Evolutionary conservation across 2,113 vertebrate species (phyloP).

Genomic region (Alethe castanea): DNA sequence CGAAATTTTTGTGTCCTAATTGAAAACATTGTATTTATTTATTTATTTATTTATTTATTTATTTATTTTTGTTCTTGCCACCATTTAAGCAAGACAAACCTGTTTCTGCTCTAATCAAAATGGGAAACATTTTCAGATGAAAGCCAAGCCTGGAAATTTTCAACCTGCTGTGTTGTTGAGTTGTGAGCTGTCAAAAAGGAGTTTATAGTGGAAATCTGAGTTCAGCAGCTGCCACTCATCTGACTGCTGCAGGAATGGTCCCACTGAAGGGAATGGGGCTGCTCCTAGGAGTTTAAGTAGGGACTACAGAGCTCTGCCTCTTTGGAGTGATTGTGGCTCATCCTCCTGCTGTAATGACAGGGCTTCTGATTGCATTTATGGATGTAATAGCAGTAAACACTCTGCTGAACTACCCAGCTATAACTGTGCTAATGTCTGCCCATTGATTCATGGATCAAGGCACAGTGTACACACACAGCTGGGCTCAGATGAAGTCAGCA

Average conservation of each 20-base stretch:
- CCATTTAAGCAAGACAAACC: not conserved
- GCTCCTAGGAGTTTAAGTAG: not conserved
- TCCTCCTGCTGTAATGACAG: not conserved
- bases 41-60: not conserved
- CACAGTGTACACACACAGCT: not conserved
- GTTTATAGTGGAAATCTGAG: not conserved
- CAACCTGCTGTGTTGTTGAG: not conserved
- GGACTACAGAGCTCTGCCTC: not conserved
- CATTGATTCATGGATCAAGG: not conserved
- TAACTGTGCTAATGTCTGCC: not conserved
- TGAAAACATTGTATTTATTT: not conserved
- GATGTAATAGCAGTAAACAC: not conserved
- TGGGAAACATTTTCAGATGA: not conserved
- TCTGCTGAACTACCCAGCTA: not conserved
- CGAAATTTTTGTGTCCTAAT: not conserved
- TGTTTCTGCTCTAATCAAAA: not conserved
- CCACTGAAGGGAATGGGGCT: not conserved
- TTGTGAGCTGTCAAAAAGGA: not conserved
- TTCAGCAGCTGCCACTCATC: not conserved
- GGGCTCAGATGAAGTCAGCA: not conserved
- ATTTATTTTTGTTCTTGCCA: not conserved
- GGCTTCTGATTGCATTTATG: slow-evolving; percentile 11
- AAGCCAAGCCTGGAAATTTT: not conserved
- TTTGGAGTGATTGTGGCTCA: not conserved
- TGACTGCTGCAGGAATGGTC: not conserved